Evolutionary conservation across 2,888 invertebrate species (phyloP).

Genomic region (Drosophila quinaria): DNA sequence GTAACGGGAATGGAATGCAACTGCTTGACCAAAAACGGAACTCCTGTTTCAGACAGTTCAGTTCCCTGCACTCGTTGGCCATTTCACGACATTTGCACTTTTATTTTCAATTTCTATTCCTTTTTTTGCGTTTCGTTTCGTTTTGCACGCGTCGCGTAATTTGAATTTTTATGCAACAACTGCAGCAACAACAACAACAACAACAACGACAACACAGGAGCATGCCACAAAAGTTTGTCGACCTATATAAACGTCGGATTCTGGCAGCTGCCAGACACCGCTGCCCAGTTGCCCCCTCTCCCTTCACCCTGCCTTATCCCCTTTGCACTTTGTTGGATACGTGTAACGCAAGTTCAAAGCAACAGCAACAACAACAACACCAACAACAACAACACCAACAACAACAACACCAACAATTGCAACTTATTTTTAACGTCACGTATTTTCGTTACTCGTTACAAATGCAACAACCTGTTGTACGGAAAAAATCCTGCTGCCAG

Average conservation of each 20-base stretch:
- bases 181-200: conserved; percentile 43
- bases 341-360: conserved; percentile 79
- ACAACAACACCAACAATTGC: conserved; percentile 45
- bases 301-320: not conserved
- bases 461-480: conserved; percentile 78
- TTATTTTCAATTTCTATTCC: conserved; percentile 67
- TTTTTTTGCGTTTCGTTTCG: conserved; percentile 28
- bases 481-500: conserved; percentile 57
- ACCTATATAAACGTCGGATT: conserved; percentile 75
- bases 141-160: conserved; percentile 70
- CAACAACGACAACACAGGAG: conserved; percentile 53
- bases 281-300: not conserved
- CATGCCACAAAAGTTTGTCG: conserved; percentile 80
- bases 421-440: conserved; percentile 78
- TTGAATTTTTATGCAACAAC: conserved; percentile 78
- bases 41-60: conserved; percentile 9
- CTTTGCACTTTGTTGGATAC: conserved; percentile 57
- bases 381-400: conserved; percentile 56
- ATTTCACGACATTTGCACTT: conserved; percentile 73
- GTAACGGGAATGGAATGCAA: not conserved
- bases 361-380: conserved; percentile 46
- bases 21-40: conserved; percentile 1
- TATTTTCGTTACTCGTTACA: conserved; percentile 48
- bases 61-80: conserved; percentile 36
- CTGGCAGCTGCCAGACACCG: conserved; percentile 43